These are phyloP conservation scores for Prionailurus bengalensis DNA, from an alignment of 2,113 vertebrate species.

Conservation along the genomic window DNA sequence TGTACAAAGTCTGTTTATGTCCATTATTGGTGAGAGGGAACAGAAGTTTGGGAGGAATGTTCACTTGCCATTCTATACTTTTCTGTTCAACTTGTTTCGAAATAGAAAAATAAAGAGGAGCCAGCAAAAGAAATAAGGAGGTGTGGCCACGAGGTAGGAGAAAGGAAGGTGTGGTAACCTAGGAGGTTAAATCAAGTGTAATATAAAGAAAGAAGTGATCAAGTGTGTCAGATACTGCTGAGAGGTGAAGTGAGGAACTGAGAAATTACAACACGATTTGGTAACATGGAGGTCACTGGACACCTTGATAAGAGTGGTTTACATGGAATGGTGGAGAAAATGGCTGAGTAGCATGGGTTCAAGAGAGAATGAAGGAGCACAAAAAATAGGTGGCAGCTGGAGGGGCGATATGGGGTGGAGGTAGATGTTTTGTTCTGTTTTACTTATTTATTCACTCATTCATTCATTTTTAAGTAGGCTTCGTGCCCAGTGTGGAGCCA, in stretches of 20 bases:
- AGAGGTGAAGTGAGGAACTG: not conserved
- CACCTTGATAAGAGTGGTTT: not conserved
- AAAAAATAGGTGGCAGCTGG: not conserved
- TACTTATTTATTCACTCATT: not conserved
- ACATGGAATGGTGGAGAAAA: not conserved
- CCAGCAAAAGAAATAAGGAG: not conserved
- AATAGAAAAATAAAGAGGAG: not conserved
- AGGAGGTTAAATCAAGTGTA: slow-evolving; percentile 2
- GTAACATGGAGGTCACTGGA: not conserved
- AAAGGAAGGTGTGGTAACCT: not conserved
- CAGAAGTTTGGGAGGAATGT: not conserved
- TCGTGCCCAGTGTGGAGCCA: too few relatives aligned
- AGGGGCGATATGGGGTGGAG: not conserved
- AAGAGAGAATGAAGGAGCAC: not conserved
- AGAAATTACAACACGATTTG: not conserved
- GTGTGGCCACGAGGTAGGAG: not conserved
- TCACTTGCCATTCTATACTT: not conserved
- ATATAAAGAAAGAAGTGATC: not conserved
- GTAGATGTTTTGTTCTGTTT: not conserved
- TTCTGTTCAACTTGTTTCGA: slow-evolving; percentile 40
- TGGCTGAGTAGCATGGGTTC: not conserved
- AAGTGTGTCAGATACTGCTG: not conserved
- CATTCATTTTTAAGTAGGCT: too few relatives aligned
- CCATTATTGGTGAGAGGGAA: slow-evolving; percentile 8
- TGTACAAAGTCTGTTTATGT: not conserved